Base-by-base conservation (phyloP, 2,797 vertebrate genomes). In the Sebastes diaconus region DNA sequence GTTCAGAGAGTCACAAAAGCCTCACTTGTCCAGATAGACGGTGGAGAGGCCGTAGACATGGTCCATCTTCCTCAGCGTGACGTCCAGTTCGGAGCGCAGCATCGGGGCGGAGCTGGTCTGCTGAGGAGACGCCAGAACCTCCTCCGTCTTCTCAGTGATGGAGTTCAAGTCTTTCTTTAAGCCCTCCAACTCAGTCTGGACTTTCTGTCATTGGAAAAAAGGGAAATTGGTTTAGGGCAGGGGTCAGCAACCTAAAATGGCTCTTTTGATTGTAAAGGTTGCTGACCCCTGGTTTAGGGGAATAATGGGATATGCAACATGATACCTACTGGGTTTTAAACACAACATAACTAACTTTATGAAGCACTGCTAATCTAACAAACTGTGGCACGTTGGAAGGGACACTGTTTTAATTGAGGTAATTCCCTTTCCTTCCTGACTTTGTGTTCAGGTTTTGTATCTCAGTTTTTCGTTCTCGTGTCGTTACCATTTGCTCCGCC, bases 11-110 rank as follows among this genome's bases (percentile, higher is more conserved):
- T 54, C 29, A 2, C 13, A 8, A 22, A 39, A 16, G 34, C 22
- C 94, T 87, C 88, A 99, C 98, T 98, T 99, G 90, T 99, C 97
- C 92, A 99, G 92, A 91, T 98, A 99, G 92, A 99, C 95, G 67
- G 96, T 94, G n/a, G 98, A 98, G 0, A 99, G 95, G 87, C 97
- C 96, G 90, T 97, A 95, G 75, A 98, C 96, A 59, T 97, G 97
- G 5, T 97, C 95, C 97, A 99, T 97, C 95, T 98, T 99, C 90
- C 96, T 96, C 87, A 97, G 92, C 0, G 96, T 98, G 71, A 97
- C 2, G 57, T 98, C 97, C 84, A 98, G 95, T 79, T 99, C 98
- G 0, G 98, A 97, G 89, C 95, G 97, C 80, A 99, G 94, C 0
- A 93, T 68, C 0, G 97, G 97, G 2, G 93, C 95, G 0, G 96